Conservation (phyloP, 2,113 vertebrate species). For the Todiramphus chloris region DNA sequence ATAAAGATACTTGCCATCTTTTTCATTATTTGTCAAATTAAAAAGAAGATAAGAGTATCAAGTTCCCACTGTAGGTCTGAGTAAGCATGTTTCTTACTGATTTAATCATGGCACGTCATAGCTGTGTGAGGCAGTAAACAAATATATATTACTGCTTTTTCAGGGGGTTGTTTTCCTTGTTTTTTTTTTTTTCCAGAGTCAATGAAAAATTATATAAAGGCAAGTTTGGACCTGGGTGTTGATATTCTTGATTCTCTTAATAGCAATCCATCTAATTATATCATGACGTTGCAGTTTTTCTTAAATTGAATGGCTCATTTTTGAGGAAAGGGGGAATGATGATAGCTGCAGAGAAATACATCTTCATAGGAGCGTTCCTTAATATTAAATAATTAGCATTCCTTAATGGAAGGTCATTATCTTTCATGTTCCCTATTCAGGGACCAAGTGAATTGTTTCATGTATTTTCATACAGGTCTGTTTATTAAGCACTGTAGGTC, state of each 20-base stretch:
- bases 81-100: not conserved
- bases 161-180: no score
- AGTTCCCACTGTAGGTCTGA: not conserved
- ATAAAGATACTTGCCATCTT: not conserved
- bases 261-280: not conserved
- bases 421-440: not conserved
- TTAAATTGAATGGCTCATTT: not conserved
- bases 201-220: not conserved
- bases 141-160: not conserved
- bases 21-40: not conserved
- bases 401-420: not conserved
- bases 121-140: not conserved
- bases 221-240: not conserved
- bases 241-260: not conserved
- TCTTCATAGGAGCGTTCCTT: not conserved
- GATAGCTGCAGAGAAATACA: not conserved
- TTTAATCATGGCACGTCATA: not conserved
- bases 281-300: not conserved
- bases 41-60: not conserved
- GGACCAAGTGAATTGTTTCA: not conserved
- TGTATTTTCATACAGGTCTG: not conserved
- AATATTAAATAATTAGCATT: not conserved
- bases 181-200: not conserved
- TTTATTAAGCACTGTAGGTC: not conserved
- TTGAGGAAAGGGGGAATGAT: not conserved